These are phyloP conservation scores for Arvicanthis niloticus DNA, from an alignment of 2,113 vertebrate species.

Conservation along the genomic window DNA sequence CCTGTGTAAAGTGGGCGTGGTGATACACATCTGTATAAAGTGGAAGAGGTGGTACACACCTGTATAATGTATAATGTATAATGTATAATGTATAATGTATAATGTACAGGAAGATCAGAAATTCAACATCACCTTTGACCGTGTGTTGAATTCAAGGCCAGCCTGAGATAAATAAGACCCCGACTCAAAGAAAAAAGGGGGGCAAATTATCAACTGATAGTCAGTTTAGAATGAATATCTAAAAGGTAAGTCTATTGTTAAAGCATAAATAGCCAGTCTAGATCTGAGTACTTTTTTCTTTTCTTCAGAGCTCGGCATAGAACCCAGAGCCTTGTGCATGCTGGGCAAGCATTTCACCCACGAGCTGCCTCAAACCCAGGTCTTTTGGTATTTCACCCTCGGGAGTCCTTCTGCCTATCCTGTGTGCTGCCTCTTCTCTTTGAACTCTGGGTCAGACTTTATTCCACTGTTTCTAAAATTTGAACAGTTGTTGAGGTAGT, in stretches of 20 bases:
- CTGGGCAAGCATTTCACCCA: not conserved
- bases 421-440: not conserved
- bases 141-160: not conserved
- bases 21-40: too few relatives aligned
- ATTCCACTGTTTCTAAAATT: conserved; percentile 9
- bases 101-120: not conserved
- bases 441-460: not conserved
- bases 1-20: not conserved
- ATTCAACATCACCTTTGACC: not conserved
- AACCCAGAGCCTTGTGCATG: not conserved
- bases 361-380: not conserved
- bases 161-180: not conserved
- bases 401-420: not conserved
- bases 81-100: too few relatives aligned
- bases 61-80: too few relatives aligned
- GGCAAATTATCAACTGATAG: not conserved
- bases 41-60: too few relatives aligned
- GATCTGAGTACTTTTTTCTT: not conserved
- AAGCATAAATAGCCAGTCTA: not conserved
- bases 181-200: not conserved
- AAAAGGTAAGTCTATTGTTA: not conserved
- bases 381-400: not conserved
- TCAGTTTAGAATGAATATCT: not conserved
- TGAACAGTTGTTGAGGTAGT: conserved; percentile 51
- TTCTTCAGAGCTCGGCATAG: not conserved